Base-by-base conservation (phyloP, 2,888 invertebrate genomes). In the Netelia virgata region DNA sequence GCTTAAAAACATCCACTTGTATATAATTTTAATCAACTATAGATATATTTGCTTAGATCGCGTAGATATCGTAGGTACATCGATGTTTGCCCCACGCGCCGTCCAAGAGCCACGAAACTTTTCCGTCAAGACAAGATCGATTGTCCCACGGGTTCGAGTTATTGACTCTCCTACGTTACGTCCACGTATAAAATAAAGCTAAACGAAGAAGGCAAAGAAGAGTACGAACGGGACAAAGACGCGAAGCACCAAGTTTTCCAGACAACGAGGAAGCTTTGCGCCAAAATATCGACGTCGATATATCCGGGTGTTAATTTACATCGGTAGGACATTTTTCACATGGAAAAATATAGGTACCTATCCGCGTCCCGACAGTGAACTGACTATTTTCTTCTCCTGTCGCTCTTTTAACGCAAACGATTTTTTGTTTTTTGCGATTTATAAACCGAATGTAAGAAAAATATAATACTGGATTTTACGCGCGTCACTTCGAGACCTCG, bases 201-300 rank as follows among this genome's bases (percentile, higher is more conserved):
- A 76, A 83, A 75, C 36, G 41, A n/a, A 63, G 72, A 70, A 76
- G 18, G 50, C 61, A 76, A 72, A 9, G 41, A 14, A 43, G 23
- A 66, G 10, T 68, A 5, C 6, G 41, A 55, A 80, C 18, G 18
- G 20, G 47, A 61, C 57, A 57, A 47, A 68, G 47, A 20, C 41
- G 41, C 14, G 16, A 68, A 55, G 43, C 43, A 14, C 63, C 80
- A 68, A 84, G 61, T 84, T 82, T 80, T 68, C n/a, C 72, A 55
- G 61, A 73, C 68, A 64, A 20, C 28, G 23, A 57, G 57, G 53
- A 20, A 70, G 23, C 50, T 41, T 75, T 50, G 36, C 14, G 14
- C 50, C 53, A 66, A 66, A 83, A 72, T 75, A 70, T 70, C 64
- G 66, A 83, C 50, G 53, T 80, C 64, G 66, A 76, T 84, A 76